Evolutionary conservation across 2,797 vertebrate species (phyloP).

Genomic region (Nasua narica): DNA sequence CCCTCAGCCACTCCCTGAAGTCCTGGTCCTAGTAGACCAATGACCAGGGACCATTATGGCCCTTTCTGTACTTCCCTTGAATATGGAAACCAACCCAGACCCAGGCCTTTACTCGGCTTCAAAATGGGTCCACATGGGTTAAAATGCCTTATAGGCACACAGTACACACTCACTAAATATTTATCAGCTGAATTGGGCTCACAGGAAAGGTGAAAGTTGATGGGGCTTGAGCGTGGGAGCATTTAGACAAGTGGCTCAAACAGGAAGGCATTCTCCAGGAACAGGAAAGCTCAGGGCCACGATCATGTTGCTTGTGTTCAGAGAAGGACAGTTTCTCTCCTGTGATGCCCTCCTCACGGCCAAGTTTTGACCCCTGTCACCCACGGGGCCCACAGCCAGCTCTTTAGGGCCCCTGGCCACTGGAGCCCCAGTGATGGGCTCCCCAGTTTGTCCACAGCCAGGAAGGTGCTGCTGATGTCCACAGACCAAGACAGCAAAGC

Average conservation of each 20-base stretch:
- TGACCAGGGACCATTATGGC: not conserved
- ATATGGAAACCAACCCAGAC: not conserved
- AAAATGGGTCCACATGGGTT: not conserved
- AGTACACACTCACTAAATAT: not conserved
- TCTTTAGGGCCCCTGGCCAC: constrained; percentile 76
- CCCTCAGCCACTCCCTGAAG: not conserved
- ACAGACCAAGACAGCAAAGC: constrained; percentile 84
- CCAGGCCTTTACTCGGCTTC: not conserved
- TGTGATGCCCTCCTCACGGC: constrained; percentile 62
- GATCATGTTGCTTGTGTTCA: not conserved
- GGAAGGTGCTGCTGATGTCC: constrained; percentile 87
- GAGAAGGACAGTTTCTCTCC: constrained; percentile 65
- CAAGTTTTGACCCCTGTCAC: constrained; percentile 57
- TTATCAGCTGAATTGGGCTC: not conserved
- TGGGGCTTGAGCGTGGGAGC: not conserved
- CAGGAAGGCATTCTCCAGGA: not conserved
- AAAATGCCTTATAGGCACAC: not conserved
- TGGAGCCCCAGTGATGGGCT: constrained; percentile 66
- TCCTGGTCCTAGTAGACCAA: not conserved
- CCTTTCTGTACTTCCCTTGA: not conserved
- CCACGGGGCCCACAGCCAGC: constrained; percentile 56
- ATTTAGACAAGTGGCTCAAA: not conserved
- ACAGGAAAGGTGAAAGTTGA: not conserved
- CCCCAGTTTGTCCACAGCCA: constrained; percentile 82
- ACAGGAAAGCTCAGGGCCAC: not conserved